Conservation (phyloP, 2,113 vertebrate species). For the Scomber japonicus region DNA sequence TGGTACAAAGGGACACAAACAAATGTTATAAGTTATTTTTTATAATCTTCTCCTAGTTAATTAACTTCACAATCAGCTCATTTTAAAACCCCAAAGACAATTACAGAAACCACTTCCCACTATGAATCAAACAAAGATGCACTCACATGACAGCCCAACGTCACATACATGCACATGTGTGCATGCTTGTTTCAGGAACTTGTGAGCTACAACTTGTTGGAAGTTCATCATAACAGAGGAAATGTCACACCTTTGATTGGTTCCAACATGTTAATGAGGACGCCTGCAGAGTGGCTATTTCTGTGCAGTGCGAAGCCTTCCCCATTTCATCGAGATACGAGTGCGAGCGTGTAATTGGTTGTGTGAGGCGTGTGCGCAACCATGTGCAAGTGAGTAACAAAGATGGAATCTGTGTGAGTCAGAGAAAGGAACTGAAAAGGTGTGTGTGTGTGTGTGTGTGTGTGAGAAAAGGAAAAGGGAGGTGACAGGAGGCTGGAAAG, state of each 20-base stretch:
- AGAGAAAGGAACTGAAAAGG: conserved; percentile 2
- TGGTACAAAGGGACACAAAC: not conserved
- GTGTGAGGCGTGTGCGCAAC: conserved; percentile 12
- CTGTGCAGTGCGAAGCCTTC: conserved; percentile 54
- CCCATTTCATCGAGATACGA: conserved; percentile 32
- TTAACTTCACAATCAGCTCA: too few relatives aligned
- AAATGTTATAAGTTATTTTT: not conserved
- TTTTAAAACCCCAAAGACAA: too few relatives aligned
- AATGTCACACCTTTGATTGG: conserved; percentile 78
- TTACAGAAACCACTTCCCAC: not conserved
- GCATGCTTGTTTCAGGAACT: conserved; percentile 17
- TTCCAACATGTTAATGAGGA: conserved; percentile 59
- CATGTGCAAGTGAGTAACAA: conserved; percentile 17
- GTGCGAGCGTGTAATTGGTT: conserved; percentile 55
- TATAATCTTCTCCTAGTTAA: not conserved
- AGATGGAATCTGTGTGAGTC: conserved; percentile 26
- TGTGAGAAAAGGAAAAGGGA: conserved; percentile 12
- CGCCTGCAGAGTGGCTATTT: conserved; percentile 64
- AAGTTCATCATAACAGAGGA: conserved; percentile 54
- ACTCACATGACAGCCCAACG: too few relatives aligned
- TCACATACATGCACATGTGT: too few relatives aligned
- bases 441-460: conserved; percentile 26
- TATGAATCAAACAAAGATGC: not conserved
- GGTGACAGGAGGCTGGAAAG: conserved; percentile 58
- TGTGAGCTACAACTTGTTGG: conserved; percentile 36